Evolutionary conservation across 2,113 vertebrate genomes (phyloP).

Genomic region (Misgurnus mizolepis): DNA sequence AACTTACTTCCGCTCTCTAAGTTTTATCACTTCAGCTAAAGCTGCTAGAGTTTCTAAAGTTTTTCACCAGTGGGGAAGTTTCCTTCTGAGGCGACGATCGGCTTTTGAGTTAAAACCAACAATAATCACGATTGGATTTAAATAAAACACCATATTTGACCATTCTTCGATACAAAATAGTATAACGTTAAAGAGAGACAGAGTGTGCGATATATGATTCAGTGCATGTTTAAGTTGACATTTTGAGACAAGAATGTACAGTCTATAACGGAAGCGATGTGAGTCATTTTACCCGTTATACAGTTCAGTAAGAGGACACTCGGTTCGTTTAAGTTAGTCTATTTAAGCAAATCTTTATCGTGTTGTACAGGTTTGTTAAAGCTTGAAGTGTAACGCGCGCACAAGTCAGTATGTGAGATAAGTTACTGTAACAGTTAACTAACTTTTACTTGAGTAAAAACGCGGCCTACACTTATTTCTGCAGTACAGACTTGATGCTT

Average conservation of each 20-base stretch:
- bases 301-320: not conserved
- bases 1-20: not conserved
- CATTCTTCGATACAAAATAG: not conserved
- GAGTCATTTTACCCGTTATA: not conserved
- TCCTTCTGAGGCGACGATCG: constrained; percentile 34
- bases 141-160: not conserved
- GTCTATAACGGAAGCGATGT: constrained; percentile 9
- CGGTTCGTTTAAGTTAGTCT: not conserved
- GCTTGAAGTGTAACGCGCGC: not conserved
- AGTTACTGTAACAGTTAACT: not conserved
- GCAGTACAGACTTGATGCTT: not conserved
- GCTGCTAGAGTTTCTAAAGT: constrained; percentile 42
- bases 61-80: constrained; percentile 40
- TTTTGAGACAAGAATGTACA: not conserved
- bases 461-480: constrained; percentile 16
- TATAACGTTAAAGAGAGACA: not conserved
- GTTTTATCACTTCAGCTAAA: not conserved
- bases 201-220: too few relatives aligned
- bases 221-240: not conserved
- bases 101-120: not conserved
- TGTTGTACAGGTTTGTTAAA: not conserved
- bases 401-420: not conserved
- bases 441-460: not conserved
- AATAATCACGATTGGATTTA: not conserved
- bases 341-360: not conserved